Percentiles rank a stretch among this genome's conserved stretches.
phyloP scores from a whole-genome alignment of 2,113 vertebrate genomes.

The Pogona vitticeps region DNA sequence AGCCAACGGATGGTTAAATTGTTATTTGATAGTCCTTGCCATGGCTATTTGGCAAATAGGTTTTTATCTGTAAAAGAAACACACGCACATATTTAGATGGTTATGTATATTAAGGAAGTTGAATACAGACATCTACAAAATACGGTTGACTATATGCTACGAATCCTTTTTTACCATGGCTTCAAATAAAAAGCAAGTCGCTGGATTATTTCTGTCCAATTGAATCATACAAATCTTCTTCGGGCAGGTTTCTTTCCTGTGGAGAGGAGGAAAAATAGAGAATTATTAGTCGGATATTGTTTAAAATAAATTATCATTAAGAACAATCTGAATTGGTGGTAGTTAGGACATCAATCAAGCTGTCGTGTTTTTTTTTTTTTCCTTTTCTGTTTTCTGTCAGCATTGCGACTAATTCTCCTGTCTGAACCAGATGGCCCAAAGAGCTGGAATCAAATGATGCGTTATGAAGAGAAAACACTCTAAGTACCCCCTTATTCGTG shows the following conservation, averaged over 20 bases:
- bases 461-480: slow-evolving; percentile 19
- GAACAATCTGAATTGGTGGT: not conserved
- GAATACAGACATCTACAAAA: not conserved
- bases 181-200: slow-evolving; percentile 28
- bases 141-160: not conserved
- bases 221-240: slow-evolving; percentile 31
- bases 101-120: slow-evolving; percentile 32
- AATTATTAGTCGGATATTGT: slow-evolving; percentile 24
- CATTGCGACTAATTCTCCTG: not conserved
- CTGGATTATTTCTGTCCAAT: slow-evolving; percentile 34
- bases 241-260: not conserved
- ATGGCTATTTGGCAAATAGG: not conserved
- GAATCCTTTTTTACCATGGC: slow-evolving; percentile 37
- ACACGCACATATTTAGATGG: not conserved
- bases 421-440: not conserved
- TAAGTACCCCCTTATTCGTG: slow-evolving; percentile 40
- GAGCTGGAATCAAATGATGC: slow-evolving; percentile 29
- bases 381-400: not conserved
- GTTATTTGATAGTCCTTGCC: not conserved
- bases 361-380: not conserved
- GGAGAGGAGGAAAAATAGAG: slow-evolving; percentile 32
- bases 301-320: slow-evolving; percentile 26
- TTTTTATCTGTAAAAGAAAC: not conserved
- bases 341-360: not conserved
- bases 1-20: slow-evolving; percentile 39